These are phyloP conservation scores for Murina feae DNA, from an alignment of 2,113 vertebrate species.

Conservation along the genomic window DNA sequence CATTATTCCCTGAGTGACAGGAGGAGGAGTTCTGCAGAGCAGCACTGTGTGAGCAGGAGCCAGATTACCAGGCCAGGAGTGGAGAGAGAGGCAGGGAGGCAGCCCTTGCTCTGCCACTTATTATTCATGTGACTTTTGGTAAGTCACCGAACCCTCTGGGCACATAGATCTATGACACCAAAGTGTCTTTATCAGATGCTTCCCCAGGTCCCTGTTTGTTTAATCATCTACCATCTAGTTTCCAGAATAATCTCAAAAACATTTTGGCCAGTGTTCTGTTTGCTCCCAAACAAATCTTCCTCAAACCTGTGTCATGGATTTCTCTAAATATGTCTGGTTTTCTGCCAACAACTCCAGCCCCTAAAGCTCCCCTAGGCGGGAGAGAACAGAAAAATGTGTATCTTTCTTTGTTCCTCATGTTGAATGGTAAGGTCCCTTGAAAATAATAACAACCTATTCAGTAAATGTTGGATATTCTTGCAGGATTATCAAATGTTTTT, in stretches of 20 bases:
- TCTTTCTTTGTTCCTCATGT: background rate
- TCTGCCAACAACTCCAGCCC: background rate
- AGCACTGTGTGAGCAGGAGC: background rate
- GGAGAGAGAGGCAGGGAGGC: background rate
- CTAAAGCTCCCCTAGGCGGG: background rate
- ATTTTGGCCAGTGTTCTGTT: background rate
- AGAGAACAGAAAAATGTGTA: background rate
- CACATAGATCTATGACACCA: background rate
- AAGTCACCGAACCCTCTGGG: background rate
- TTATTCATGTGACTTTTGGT: background rate
- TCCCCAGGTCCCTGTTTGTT: background rate
- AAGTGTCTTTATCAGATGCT: background rate
- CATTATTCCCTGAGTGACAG: background rate
- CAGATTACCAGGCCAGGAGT: background rate
- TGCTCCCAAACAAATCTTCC: background rate
- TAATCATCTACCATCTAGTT: background rate
- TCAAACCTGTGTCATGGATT: background rate
- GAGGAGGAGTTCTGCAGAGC: background rate
- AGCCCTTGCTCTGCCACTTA: background rate
- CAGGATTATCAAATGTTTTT: background rate
- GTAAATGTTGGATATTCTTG: background rate
- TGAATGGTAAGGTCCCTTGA: background rate
- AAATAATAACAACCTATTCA: background rate
- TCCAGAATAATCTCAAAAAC: background rate
- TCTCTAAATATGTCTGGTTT: background rate